Percentiles rank a stretch among this genome's conserved stretches.
Evolutionary conservation across 2,797 vertebrate genomes (phyloP).

Genomic region (Antennarius maculatus): DNA sequence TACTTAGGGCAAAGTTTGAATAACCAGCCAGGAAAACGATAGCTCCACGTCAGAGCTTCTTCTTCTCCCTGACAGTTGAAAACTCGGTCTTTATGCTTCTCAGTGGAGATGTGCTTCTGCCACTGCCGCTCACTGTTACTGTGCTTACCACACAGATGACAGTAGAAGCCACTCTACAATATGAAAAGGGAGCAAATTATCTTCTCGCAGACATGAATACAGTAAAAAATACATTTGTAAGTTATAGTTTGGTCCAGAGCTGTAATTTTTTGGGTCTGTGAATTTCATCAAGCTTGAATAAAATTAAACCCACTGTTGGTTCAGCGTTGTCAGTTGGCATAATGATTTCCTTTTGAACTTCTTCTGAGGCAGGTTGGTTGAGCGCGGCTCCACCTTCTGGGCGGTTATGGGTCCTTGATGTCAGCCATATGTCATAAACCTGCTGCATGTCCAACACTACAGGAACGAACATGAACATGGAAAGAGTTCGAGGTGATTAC

Average conservation of each 20-base stretch:
- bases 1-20: constrained; percentile 92
- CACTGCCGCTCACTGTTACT: constrained; percentile 98
- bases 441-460: constrained; percentile 94
- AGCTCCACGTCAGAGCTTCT: constrained; percentile 89
- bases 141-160: constrained; percentile 93
- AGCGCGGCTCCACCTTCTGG: constrained; percentile 78
- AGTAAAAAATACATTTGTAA: too few relatives aligned
- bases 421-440: constrained; percentile 90
- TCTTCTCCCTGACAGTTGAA: constrained; percentile 88
- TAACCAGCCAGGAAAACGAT: constrained; percentile 90
- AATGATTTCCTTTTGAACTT: constrained; percentile 85
- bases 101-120: constrained; percentile 94
- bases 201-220: background rate
- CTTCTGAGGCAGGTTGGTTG: constrained; percentile 75
- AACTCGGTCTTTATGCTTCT: constrained; percentile 96
- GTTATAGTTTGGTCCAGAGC: background rate
- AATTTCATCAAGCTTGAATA: background rate
- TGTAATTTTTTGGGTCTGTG: background rate
- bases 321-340: constrained; percentile 97
- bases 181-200: background rate
- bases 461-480: constrained; percentile 26
- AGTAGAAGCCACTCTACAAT: constrained; percentile 89
- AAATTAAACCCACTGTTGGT: constrained; percentile 80
- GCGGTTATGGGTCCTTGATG: constrained; percentile 80
- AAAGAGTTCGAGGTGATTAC: background rate